These are phyloP conservation scores for Gari tellinella DNA, from an alignment of 2,888 invertebrate species.

Conservation along the genomic window DNA sequence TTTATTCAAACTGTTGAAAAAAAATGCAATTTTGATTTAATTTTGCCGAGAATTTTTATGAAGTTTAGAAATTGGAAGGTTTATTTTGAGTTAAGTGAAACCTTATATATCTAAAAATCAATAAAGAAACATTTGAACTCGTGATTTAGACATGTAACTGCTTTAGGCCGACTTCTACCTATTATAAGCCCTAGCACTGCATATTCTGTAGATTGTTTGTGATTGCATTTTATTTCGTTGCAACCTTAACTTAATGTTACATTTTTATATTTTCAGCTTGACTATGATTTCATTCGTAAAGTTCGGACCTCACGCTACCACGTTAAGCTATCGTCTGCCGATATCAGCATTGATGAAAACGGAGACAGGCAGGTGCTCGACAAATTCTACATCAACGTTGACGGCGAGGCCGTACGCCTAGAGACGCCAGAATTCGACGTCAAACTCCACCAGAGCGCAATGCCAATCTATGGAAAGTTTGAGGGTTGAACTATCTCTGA, in stretches of 20 bases:
- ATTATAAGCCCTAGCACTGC: too few relatives aligned
- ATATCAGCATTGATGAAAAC: slow-evolving; percentile 45
- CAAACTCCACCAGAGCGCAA: slow-evolving; percentile 50
- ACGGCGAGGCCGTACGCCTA: slow-evolving; percentile 71
- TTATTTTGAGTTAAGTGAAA: too few relatives aligned
- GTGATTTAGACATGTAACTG: too few relatives aligned
- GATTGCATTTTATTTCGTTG: too few relatives aligned
- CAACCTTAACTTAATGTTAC: background rate
- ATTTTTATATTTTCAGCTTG: slow-evolving; percentile 61
- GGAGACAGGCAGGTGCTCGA: slow-evolving; percentile 52
- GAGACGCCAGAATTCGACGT: slow-evolving; percentile 68
- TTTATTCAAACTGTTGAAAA: too few relatives aligned
- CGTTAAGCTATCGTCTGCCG: slow-evolving; percentile 59
- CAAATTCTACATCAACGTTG: slow-evolving; percentile 74
- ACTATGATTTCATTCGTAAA: slow-evolving; percentile 71
- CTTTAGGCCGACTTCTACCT: too few relatives aligned
- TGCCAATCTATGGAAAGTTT: slow-evolving; percentile 55
- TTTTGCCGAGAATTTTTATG: too few relatives aligned
- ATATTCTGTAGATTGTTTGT: too few relatives aligned
- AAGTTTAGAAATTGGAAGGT: too few relatives aligned
- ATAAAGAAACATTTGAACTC: too few relatives aligned
- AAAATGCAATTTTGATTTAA: too few relatives aligned
- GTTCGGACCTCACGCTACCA: slow-evolving; percentile 66
- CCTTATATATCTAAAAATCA: too few relatives aligned
- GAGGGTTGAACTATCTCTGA: slow-evolving; percentile 9